Percentiles rank a stretch among this genome's conserved stretches.
Conservation (phyloP, 2,797 vertebrate genomes). For the Parambassis ranga region DNA sequence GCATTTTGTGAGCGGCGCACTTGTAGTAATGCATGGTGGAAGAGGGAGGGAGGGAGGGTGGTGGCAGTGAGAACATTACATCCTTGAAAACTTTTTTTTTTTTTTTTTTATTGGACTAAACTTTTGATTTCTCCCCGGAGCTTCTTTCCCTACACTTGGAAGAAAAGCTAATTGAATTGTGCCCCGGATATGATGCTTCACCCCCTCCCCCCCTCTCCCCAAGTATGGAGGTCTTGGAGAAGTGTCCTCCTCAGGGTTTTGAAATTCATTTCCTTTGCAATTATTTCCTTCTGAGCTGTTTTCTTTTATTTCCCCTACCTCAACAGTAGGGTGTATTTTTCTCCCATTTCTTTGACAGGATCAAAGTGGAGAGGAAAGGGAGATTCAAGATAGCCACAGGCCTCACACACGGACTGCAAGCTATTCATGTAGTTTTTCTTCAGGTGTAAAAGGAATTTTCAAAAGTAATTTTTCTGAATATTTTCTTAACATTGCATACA, state of each 20-base stretch:
- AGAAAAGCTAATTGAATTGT: conserved; percentile 74
- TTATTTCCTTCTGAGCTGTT: conserved; percentile 71
- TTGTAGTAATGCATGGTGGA: conserved; percentile 47
- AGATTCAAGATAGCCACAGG: conserved; percentile 36
- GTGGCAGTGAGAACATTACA: conserved; percentile 42
- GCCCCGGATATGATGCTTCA: conserved; percentile 58
- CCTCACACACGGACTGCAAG: conserved; percentile 14
- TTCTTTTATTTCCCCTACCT: conserved; percentile 58
- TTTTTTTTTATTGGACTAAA: conserved; percentile 66
- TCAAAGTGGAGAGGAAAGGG: conserved; percentile 38
- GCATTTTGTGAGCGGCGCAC: conserved; percentile 40
- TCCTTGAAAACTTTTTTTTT: conserved; percentile 65
- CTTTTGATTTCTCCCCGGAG: conserved; percentile 72
- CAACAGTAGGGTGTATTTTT: conserved; percentile 47
- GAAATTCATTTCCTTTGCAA: conserved; percentile 74
- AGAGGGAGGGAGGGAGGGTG: conserved; percentile 9
- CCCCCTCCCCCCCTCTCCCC: not conserved
- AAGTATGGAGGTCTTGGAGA: conserved; percentile 54
- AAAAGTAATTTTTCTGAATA: not conserved
- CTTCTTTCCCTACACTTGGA: conserved; percentile 51
- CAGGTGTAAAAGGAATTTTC: conserved; percentile 8
- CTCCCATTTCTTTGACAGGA: conserved; percentile 47
- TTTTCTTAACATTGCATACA: conserved; percentile 18
- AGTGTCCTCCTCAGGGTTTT: conserved; percentile 68
- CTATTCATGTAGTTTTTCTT: conserved; percentile 20